Conservation (phyloP, 2,113 vertebrate genomes). For the Psilopsiagon aurifrons region DNA sequence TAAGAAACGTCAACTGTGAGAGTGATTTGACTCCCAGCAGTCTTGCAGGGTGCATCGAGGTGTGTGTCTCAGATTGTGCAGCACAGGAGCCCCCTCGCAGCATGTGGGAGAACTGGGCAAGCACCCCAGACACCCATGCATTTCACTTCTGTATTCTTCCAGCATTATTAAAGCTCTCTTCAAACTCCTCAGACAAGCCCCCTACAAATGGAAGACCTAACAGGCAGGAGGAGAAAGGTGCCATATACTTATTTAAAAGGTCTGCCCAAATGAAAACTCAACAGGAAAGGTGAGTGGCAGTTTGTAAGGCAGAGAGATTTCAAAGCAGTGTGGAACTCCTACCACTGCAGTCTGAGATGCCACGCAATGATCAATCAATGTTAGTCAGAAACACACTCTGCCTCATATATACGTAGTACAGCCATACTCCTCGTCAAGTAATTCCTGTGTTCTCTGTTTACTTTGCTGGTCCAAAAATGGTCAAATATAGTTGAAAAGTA, state of each 20-base stretch:
- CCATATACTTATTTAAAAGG: rapidly evolving
- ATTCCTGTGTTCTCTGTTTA: background rate
- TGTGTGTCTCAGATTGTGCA: background rate
- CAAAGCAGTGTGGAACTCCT: background rate
- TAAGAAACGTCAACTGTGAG: background rate
- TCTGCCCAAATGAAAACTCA: background rate
- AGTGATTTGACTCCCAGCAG: background rate
- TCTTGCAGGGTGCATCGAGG: background rate
- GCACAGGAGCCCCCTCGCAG: background rate
- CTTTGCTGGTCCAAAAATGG: background rate
- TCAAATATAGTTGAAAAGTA: background rate
- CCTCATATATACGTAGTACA: background rate
- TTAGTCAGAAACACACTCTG: background rate
- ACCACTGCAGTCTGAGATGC: background rate
- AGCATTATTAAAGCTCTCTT: background rate
- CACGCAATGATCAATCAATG: background rate
- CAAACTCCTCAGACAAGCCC: background rate
- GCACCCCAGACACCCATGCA: rapidly evolving
- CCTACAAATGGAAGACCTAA: background rate
- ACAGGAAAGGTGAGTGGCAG: background rate
- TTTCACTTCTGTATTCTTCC: background rate
- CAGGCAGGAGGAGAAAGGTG: background rate
- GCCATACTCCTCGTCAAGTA: background rate
- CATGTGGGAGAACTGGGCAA: background rate
- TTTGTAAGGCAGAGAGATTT: background rate